Conservation (phyloP, 2,113 vertebrate genomes). For the Ceyx cyanopectus region DNA sequence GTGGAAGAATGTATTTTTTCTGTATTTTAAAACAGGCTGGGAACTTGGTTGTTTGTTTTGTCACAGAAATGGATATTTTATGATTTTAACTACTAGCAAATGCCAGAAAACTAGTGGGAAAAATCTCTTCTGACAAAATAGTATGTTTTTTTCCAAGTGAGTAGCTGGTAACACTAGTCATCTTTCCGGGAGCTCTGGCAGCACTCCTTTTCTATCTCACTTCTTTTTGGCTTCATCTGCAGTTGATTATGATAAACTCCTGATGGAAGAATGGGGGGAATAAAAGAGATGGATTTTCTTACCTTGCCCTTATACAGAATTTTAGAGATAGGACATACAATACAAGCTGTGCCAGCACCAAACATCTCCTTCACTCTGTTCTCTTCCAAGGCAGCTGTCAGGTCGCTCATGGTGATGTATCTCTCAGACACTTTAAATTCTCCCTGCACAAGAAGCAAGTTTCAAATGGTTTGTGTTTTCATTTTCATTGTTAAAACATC, state of each 20-base stretch:
- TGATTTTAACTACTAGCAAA: not conserved
- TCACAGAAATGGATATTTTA: not conserved
- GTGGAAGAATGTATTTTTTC: not conserved
- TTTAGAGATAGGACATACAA: constrained; percentile 85
- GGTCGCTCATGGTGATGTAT: constrained; percentile 86
- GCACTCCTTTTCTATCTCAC: not conserved
- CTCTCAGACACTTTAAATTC: constrained; percentile 89
- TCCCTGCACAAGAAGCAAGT: constrained; percentile 65
- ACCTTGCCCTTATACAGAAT: constrained; percentile 89
- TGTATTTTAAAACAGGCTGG: not conserved
- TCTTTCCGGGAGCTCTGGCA: not conserved
- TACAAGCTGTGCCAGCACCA: constrained; percentile 89
- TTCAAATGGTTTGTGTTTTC: not conserved
- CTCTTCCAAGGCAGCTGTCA: constrained; percentile 80
- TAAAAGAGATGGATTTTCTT: not conserved
- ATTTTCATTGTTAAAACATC: not conserved
- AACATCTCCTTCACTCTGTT: constrained; percentile 90
- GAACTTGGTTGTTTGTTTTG: not conserved
- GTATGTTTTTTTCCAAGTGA: not conserved
- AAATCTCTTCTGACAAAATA: not conserved
- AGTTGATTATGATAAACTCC: not conserved
- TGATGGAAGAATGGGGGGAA: not conserved
- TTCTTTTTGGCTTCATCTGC: not conserved
- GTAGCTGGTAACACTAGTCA: not conserved
- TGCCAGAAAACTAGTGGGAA: not conserved